Conservation (phyloP, 2,797 vertebrate species). For the Peromyscus nudipes region DNA sequence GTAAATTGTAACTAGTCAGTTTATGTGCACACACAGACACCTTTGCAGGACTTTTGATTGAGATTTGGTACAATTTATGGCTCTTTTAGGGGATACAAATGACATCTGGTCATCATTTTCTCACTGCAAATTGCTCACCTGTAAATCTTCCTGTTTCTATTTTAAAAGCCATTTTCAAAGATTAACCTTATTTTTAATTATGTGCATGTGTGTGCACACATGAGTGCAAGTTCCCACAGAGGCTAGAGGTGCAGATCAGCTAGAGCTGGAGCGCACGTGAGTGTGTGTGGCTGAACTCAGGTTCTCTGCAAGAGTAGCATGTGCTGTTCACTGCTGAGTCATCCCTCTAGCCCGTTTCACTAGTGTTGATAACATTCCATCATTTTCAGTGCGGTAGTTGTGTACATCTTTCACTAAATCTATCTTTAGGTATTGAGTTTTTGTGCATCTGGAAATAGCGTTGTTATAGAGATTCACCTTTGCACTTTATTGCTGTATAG, state of each 20-base stretch:
- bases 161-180: background rate
- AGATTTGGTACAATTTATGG: background rate
- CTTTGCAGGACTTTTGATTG: background rate
- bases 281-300: background rate
- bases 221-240: background rate
- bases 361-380: background rate
- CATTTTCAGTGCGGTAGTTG: background rate
- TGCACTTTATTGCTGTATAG: background rate
- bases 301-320: background rate
- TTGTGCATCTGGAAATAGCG: background rate
- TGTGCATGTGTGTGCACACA: background rate
- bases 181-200: background rate
- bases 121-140: background rate
- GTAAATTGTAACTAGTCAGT: background rate
- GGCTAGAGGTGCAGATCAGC: no score
- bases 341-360: background rate
- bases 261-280: background rate
- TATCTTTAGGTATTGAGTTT: slow-evolving; percentile 14
- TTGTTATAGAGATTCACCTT: background rate
- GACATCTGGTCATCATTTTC: background rate
- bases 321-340: background rate
- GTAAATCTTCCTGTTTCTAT: slow-evolving; percentile 20
- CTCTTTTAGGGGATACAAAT: background rate
- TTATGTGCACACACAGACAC: background rate
- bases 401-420: background rate